Conservation (phyloP, 2,797 vertebrate species). For the Caiman crocodilus region DNA sequence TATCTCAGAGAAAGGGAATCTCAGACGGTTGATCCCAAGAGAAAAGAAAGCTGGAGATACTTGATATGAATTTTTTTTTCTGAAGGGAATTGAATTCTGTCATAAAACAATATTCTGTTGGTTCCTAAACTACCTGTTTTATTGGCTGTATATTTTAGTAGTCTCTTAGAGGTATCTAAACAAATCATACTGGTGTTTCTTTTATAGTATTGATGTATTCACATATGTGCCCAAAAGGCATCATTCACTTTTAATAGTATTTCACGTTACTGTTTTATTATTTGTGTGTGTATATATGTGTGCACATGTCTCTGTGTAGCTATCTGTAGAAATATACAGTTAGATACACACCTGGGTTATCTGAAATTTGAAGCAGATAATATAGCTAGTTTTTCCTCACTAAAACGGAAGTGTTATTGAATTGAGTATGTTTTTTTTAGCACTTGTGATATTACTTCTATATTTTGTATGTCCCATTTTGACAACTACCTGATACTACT, state of each 20-base stretch:
- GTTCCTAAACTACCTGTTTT: neutral
- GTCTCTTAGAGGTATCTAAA: neutral
- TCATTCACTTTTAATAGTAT: neutral
- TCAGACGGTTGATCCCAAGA: neutral
- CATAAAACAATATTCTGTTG: neutral
- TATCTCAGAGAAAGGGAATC: constrained; percentile 7
- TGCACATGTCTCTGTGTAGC: neutral
- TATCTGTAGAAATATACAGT: neutral
- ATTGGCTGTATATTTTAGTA: neutral
- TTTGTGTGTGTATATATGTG: neutral
- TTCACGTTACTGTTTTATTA: accelerated
- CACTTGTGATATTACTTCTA: neutral
- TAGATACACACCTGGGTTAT: neutral
- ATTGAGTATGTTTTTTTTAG: constrained; percentile 14
- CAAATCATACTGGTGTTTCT: constrained; percentile 25
- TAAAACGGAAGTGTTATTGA: neutral
- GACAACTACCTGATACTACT: neutral
- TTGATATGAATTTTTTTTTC: constrained; percentile 38
- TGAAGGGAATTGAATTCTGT: constrained; percentile 30
- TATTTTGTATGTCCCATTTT: neutral
- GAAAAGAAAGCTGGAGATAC: constrained; percentile 26
- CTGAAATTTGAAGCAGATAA: constrained; percentile 5
- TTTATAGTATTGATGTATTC: constrained; percentile 25
- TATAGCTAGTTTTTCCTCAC: neutral
- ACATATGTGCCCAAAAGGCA: constrained; percentile 19